phyloP scores from a whole-genome alignment of 2,888 invertebrate species.

The Rhaphigaster nebulosa region DNA sequence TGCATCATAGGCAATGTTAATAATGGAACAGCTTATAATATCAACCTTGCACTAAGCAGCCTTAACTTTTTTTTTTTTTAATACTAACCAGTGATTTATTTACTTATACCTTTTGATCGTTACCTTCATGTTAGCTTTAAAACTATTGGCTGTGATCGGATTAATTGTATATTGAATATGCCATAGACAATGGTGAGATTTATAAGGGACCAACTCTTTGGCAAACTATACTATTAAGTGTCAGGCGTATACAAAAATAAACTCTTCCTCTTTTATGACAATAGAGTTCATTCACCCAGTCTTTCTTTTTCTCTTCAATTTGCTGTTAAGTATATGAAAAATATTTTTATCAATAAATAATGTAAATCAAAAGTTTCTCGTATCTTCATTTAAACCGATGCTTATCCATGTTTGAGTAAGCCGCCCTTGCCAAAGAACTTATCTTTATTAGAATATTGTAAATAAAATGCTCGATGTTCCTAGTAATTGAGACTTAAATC shows the following conservation, averaged over 20 bases:
- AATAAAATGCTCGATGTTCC: conserved; percentile 17
- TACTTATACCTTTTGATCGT: background rate
- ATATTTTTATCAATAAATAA: background rate
- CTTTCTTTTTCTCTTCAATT: background rate
- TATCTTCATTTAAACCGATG: background rate
- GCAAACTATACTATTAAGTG: conserved; percentile 42
- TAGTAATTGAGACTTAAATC: conserved; percentile 16
- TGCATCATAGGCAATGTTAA: background rate
- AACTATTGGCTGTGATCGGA: conserved; percentile 52
- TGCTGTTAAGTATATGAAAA: background rate
- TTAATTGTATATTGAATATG: conserved; percentile 21
- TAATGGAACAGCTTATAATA: background rate
- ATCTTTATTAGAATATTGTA: background rate
- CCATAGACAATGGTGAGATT: conserved; percentile 32
- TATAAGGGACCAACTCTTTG: conserved; percentile 57
- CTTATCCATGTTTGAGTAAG: background rate
- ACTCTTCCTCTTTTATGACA: conserved; percentile 39
- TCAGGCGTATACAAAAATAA: conserved; percentile 42
- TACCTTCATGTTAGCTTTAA: conserved; percentile 52
- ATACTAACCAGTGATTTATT: conserved; percentile 3
- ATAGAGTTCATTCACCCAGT: conserved; percentile 49
- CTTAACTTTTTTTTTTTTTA: background rate
- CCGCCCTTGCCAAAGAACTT: background rate
- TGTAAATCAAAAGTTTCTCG: background rate
- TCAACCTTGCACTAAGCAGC: background rate